Evolutionary conservation across 2,113 vertebrate species (phyloP).

Genomic region (Corythaixoides concolor): DNA sequence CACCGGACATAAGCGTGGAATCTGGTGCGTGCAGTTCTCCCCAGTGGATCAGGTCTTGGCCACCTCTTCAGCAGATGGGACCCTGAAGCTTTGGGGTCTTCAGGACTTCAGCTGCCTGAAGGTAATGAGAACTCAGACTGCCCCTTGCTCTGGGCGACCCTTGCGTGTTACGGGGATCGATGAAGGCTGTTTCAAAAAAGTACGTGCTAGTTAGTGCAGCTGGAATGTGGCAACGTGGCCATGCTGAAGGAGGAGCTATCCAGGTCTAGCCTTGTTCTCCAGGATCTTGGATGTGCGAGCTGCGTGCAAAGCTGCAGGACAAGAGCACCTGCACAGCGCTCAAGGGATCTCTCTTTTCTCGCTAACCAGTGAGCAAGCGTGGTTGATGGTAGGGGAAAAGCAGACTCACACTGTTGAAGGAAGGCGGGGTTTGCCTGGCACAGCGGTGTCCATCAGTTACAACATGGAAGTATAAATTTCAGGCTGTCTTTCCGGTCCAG

Average conservation of each 20-base stretch:
- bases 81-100: conserved; percentile 89
- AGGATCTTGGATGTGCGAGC: background rate
- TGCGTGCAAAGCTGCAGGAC: background rate
- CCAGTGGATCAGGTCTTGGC: conserved; percentile 92
- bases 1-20: conserved; percentile 86
- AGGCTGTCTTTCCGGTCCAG: background rate
- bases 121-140: conserved; percentile 59
- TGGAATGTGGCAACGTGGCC: background rate
- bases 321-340: background rate
- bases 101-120: conserved; percentile 95
- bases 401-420: background rate
- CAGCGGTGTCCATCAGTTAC: background rate
- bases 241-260: background rate
- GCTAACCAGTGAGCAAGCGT: background rate
- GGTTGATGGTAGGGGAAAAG: background rate
- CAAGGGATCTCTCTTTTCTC: background rate
- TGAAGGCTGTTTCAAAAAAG: background rate
- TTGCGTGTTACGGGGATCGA: rapidly evolving
- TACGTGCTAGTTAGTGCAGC: background rate
- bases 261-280: background rate
- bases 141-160: background rate
- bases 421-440: background rate
- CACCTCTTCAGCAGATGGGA: conserved; percentile 90
- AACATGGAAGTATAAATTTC: background rate
- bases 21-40: conserved; percentile 96